A percentile compares a stretch with the other conserved stretches of the same genome.
phyloP scores from a whole-genome alignment of 2,797 vertebrate species.

The Echiichthys vipera region DNA sequence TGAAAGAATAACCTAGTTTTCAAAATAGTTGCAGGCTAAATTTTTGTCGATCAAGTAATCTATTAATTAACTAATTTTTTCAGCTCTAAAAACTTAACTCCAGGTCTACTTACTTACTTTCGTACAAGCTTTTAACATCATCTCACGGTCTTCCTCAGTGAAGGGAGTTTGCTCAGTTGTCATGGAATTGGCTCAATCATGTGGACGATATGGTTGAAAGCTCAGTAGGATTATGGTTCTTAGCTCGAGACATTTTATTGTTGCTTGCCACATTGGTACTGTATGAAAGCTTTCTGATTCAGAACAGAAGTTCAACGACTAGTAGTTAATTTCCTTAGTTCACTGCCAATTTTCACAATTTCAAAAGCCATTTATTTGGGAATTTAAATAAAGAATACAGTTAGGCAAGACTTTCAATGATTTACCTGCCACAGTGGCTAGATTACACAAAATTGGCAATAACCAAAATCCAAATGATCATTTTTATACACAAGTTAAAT shows the following conservation, averaged over 20 bases:
- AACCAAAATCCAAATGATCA: not conserved
- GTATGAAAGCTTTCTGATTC: not conserved
- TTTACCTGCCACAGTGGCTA: not conserved
- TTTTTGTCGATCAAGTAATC: not conserved
- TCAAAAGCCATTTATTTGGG: slow-evolving; percentile 35
- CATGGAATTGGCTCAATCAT: not conserved
- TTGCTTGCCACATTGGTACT: not conserved
- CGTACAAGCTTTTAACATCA: not conserved
- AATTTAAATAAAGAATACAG: slow-evolving; percentile 9
- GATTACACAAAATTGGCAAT: not conserved
- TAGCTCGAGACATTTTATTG: not conserved
- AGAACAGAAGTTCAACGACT: slow-evolving; percentile 20
- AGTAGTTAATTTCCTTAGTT: slow-evolving; percentile 30
- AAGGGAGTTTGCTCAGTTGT: not conserved
- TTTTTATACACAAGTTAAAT: not conserved
- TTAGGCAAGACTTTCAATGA: not conserved
- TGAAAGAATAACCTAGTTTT: not conserved
- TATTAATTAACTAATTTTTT: not conserved
- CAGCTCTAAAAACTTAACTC: not conserved
- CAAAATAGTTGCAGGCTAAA: not conserved
- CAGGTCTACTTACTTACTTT: not conserved
- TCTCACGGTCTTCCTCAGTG: not conserved
- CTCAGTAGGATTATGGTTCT: not conserved
- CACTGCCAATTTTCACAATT: slow-evolving; percentile 38
- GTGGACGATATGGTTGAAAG: not conserved